Base-by-base conservation (phyloP, 2,113 vertebrate genomes). In the Mellivora capensis region DNA sequence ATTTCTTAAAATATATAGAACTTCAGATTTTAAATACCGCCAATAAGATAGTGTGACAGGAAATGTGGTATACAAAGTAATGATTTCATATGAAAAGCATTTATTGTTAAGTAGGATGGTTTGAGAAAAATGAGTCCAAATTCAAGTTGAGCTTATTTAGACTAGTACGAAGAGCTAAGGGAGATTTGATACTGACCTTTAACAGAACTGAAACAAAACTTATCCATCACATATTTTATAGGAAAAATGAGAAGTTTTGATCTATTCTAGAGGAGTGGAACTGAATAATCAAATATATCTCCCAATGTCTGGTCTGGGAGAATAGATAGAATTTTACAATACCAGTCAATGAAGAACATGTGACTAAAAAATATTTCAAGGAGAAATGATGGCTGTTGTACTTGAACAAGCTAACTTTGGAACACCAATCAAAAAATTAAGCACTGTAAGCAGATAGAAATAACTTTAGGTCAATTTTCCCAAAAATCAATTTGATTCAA, bases 381-480 rank as follows among this genome's bases (percentile, higher is more conserved):
- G 76, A 62, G 61, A 76, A 42, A 15, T 67, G 54, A 31, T 15
- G n/a, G 11, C 18, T 88, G 0, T 34, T 88, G 7, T 44, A 52
- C 47, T 47, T 81, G 52, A 81, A 69, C 44, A 79, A 90, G 14
- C 31, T 86, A 82, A 93, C 61, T 29, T 25, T 82, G 42, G 39
- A 8, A 23, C 47, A 61, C 8, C n/a, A 39, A 34, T 42, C 44
- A 71, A 83, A 64, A n/a, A 17, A 42, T 47, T 39, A 39, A 34
- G 17, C 76, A 42, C 91, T 89, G 29, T 62, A 77, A 94, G 21
- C 14, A 95, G 69, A 67, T 12, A n/a, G 44, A 93, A 85, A 77
- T 69, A 62, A 14, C 2, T 79, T 5, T 67, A 59, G 72, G 72
- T 80, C 54, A 91, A 20, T 93, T 80, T 25, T 54, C 15, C 15